phyloP scores from a whole-genome alignment of 1,140 invertebrate species.

The Parasteatoda tepidariorum region DNA sequence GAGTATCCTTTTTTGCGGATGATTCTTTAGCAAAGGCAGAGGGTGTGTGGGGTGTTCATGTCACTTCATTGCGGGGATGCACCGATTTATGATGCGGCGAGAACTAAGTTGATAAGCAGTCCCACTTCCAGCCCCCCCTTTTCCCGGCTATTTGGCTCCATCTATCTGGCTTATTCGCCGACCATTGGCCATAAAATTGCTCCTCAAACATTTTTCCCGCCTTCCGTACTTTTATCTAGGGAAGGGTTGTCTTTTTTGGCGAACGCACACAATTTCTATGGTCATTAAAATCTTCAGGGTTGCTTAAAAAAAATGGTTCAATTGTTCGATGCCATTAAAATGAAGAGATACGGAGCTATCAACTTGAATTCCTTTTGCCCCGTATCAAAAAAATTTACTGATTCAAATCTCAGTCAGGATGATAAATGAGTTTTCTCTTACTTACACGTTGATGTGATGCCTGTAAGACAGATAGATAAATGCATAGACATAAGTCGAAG shows the following conservation, averaged over 20 bases:
- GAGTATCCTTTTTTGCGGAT: constrained; percentile 40
- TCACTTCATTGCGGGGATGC: constrained; percentile 45
- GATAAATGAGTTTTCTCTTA: no score
- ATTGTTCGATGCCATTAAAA: no score
- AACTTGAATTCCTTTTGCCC: no score
- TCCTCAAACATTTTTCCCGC: constrained; percentile 59
- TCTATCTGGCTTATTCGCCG: constrained; percentile 60
- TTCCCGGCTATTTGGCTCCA: constrained; percentile 59
- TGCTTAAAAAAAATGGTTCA: no score
- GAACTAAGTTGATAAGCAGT: constrained; percentile 54
- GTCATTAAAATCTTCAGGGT: no score
- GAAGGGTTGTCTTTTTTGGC: constrained; percentile 33
- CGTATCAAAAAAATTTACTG: no score
- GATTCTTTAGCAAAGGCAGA: constrained; percentile 6
- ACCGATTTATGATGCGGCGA: constrained; percentile 60
- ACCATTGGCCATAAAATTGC: constrained; percentile 61
- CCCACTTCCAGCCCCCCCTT: constrained; percentile 15
- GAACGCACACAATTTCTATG: not conserved
- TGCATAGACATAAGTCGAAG: no score
- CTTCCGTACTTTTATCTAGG: constrained; percentile 49
- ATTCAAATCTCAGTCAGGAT: no score
- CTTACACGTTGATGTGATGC: no score
- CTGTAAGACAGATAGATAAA: no score
- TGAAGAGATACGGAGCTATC: no score
- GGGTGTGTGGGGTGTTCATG: constrained; percentile 18